Percentiles rank a stretch among this genome's conserved stretches.
These are phyloP conservation scores for Poeciliopsis presidionis DNA, from an alignment of 2,797 vertebrate species.

Conservation along the genomic window DNA sequence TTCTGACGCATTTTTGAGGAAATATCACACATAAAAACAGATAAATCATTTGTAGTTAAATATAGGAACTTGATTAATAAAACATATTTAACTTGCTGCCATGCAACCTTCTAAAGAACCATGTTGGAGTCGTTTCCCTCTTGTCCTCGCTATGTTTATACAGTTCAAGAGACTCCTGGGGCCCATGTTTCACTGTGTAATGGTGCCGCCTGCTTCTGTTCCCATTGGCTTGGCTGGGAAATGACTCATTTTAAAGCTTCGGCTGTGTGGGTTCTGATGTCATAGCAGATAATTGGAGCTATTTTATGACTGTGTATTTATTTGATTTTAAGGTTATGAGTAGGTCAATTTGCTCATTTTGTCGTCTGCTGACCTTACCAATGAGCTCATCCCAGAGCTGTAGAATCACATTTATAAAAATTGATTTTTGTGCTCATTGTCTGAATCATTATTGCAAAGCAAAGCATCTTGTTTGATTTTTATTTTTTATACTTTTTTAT, in stretches of 20 bases:
- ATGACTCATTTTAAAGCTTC: constrained; percentile 45
- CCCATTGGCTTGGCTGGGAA: constrained; percentile 51
- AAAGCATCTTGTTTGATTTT: constrained; percentile 7
- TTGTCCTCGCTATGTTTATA: constrained; percentile 44
- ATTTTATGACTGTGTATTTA: constrained; percentile 31
- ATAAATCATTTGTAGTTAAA: neutral
- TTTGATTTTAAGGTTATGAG: constrained; percentile 37
- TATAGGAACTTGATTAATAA: neutral
- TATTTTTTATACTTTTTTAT: constrained; percentile 10
- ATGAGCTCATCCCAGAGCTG: constrained; percentile 4
- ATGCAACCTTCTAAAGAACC: constrained; percentile 23
- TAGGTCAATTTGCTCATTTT: constrained; percentile 35
- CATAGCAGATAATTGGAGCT: constrained; percentile 20
- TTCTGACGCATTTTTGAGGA: neutral
- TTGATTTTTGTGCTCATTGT: constrained; percentile 13
- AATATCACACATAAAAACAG: neutral
- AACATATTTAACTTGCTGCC: neutral
- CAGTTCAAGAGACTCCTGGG: constrained; percentile 51
- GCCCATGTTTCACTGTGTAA: constrained; percentile 46
- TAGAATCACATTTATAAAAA: constrained; percentile 24
- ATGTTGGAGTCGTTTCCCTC: constrained; percentile 25
- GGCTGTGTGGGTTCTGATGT: constrained; percentile 25
- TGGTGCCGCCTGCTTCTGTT: constrained; percentile 45
- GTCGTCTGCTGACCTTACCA: constrained; percentile 47
- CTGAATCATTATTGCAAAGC: constrained; percentile 11